Evolutionary conservation across 2,797 vertebrate genomes (phyloP), one percentile per base, ranked within the genome.

Genomic region (Melanotaenia nigrans): DNA sequence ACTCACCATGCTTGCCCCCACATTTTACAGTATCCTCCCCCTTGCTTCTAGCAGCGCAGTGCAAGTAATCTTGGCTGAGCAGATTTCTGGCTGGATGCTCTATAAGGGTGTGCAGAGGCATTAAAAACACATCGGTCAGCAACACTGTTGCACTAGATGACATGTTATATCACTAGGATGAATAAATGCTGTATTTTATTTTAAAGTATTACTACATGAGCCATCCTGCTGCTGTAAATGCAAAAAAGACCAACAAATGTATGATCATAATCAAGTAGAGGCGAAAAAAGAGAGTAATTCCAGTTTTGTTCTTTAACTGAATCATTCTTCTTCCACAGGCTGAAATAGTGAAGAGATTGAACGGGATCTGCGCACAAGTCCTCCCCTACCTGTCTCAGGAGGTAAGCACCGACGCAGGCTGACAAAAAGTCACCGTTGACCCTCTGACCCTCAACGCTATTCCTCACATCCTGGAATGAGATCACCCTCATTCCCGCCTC

Each of bases 311-410:
- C 3, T 40, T 55, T 12, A 38, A 63, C 6, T 69, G 53, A 78
- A 35, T 9, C 28, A 24, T 1, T 73, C 57, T 91, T 38, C 28
- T 51, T 79, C 85, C 77, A 22, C 83, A 99, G 97, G 97, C 97
- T 20, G 97, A 99, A 89, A 99, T 99, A 0, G 97, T 99, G 83
- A 99, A 99, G 94, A 93, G 97, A 94, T 93, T 99, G 92, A 99
- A 99, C 1, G 97, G 96, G 68, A 99, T 99, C 85, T 99, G 97
- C 16, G 97, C 97, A 33, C 97, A 99, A 91, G 97, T 99, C 83
- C 95, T 99, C 78, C 97, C 97, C 71, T 99, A 98, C 92, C 96
- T 99, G 90, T 99, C 97, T 51, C 97, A 98, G 92, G 97, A 99
- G 97, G 97, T 99, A 93, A 83, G 82, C 12, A 1, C 65, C 3